phyloP scores from a whole-genome alignment of 2,888 invertebrate species.

The Megamerina dolium region DNA sequence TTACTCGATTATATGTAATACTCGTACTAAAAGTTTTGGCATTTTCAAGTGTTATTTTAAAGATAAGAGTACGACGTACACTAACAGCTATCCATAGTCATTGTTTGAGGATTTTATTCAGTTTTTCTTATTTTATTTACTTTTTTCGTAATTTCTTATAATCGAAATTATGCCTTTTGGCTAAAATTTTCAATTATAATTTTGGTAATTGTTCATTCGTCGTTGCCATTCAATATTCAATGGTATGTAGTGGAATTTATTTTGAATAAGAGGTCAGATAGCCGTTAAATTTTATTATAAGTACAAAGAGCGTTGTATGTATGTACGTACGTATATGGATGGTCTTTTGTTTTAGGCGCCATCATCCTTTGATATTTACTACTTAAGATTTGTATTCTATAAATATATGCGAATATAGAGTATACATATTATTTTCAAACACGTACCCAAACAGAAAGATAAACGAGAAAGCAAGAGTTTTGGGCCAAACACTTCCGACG shows the following conservation, averaged over 20 bases:
- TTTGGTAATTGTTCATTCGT: too few relatives aligned
- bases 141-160: conserved; percentile 13
- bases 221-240: too few relatives aligned
- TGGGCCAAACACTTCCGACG: conserved; percentile 22
- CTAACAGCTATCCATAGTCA: not conserved
- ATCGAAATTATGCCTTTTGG: conserved; percentile 19
- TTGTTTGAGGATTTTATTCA: not conserved
- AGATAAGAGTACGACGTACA: too few relatives aligned
- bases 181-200: conserved; percentile 13
- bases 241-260: conserved; percentile 17
- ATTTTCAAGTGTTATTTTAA: too few relatives aligned
- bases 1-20: too few relatives aligned
- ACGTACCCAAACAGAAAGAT: too few relatives aligned
- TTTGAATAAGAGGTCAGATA: conserved; percentile 35
- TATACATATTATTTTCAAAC: too few relatives aligned
- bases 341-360: conserved; percentile 17
- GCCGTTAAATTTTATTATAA: conserved; percentile 38
- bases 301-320: conserved; percentile 23
- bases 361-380: conserved; percentile 21
- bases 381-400: too few relatives aligned
- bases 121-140: not conserved
- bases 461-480: too few relatives aligned
- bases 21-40: too few relatives aligned
- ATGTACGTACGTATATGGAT: not conserved
- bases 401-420: too few relatives aligned